Evolutionary conservation across 1,140 invertebrate species (phyloP).

Genomic region (Nautilus pompilius): DNA sequence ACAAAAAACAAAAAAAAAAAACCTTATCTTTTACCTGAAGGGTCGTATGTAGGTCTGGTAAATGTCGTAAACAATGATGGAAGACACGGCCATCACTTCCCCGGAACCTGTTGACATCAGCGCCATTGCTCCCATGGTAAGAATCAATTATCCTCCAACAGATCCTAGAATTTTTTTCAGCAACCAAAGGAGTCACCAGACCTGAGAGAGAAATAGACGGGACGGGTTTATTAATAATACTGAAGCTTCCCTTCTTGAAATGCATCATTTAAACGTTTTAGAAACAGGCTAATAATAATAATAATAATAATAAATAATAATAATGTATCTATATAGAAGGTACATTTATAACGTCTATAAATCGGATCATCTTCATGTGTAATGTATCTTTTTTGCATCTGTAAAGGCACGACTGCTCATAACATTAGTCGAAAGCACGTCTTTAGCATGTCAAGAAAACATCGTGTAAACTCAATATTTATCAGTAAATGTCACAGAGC

Average conservation of each 20-base stretch:
- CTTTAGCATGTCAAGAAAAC: too few relatives aligned
- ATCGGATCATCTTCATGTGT: too few relatives aligned
- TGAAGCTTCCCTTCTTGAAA: background rate
- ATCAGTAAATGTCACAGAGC: too few relatives aligned
- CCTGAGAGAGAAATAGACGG: conserved; percentile 28
- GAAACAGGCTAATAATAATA: too few relatives aligned
- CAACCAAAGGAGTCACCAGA: conserved; percentile 50
- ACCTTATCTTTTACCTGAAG: conserved; percentile 44
- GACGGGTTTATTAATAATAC: background rate
- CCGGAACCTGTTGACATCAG: conserved; percentile 53
- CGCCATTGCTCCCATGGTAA: conserved; percentile 54
- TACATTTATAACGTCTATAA: too few relatives aligned
- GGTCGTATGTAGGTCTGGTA: conserved; percentile 52
- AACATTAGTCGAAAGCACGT: too few relatives aligned
- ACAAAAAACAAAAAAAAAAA: too few relatives aligned
- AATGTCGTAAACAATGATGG: conserved; percentile 57
- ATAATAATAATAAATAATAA: too few relatives aligned
- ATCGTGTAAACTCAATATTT: too few relatives aligned
- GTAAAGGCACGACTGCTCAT: too few relatives aligned
- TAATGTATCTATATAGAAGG: too few relatives aligned
- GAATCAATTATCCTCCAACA: conserved; percentile 48
- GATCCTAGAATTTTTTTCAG: conserved; percentile 48
- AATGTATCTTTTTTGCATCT: too few relatives aligned
- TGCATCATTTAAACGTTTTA: background rate
- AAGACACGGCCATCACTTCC: conserved; percentile 56